Conservation (phyloP, 1,140 invertebrate genomes). For the Plectrocnemia conspersa region DNA sequence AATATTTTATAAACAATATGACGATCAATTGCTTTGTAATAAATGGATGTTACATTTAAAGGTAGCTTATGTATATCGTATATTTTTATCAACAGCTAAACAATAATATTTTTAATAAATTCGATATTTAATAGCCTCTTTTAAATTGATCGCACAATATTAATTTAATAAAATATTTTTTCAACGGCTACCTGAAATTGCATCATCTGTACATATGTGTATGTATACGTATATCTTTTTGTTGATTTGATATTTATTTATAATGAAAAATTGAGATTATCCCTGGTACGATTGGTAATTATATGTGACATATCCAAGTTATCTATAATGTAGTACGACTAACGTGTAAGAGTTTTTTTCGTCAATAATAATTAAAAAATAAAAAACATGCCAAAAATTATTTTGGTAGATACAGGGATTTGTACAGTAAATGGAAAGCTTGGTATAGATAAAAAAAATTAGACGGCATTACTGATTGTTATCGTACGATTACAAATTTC, state of each 20-base stretch:
- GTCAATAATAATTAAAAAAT: background rate
- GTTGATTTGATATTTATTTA: slow-evolving; percentile 6
- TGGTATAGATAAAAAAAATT: slow-evolving; percentile 29
- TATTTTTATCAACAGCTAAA: too few species aligned
- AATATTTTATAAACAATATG: too few species aligned
- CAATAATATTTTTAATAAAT: background rate
- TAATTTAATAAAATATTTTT: slow-evolving; percentile 1
- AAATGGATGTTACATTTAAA: too few species aligned
- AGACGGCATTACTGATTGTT: slow-evolving; percentile 18
- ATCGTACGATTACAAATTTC: slow-evolving; percentile 20
- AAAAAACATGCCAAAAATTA: slow-evolving; percentile 34
- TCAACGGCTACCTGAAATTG: too few species aligned
- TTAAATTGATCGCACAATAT: background rate
- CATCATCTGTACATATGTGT: too few species aligned
- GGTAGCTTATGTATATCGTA: too few species aligned
- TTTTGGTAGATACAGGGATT: slow-evolving; percentile 35
- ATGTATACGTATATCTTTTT: slow-evolving; percentile 6
- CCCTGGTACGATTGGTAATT: slow-evolving; percentile 34
- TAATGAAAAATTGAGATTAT: slow-evolving; percentile 25
- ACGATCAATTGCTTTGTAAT: too few species aligned
- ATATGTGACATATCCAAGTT: slow-evolving; percentile 36
- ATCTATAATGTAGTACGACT: slow-evolving; percentile 29
- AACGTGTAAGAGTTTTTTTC: slow-evolving; percentile 34
- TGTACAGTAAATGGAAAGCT: slow-evolving; percentile 31
- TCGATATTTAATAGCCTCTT: background rate